Evolutionary conservation across 2,888 invertebrate genomes (phyloP).

Genomic region (Heliothis peltigera): DNA sequence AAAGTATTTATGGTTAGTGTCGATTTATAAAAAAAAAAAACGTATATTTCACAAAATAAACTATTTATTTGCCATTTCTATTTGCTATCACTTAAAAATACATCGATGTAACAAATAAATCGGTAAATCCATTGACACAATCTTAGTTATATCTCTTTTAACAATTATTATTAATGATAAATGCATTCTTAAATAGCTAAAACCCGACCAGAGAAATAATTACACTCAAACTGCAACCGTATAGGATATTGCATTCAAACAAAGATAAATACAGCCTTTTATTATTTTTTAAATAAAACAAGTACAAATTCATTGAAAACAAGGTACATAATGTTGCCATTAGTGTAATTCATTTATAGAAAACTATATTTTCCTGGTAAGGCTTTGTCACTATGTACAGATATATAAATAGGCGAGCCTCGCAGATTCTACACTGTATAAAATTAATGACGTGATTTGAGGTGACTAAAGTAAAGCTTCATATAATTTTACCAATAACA

Average conservation of each 20-base stretch:
- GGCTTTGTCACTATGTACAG: conserved; percentile 59
- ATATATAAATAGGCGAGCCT: conserved; percentile 64
- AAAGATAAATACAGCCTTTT: conserved; percentile 23
- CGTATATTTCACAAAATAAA: conserved; percentile 80
- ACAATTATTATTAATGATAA: conserved; percentile 79
- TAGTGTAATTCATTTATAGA: conserved; percentile 6
- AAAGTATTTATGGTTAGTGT: too few species aligned
- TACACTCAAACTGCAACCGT: conserved; percentile 38
- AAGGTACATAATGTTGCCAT: conserved; percentile 15
- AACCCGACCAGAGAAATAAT: conserved; percentile 63
- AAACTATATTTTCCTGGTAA: conserved; percentile 51
- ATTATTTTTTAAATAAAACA: conserved; percentile 14
- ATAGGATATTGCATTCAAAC: conserved; percentile 40
- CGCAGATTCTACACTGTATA: conserved; percentile 65
- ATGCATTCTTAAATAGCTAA: conserved; percentile 75
- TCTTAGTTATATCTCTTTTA: conserved; percentile 72
- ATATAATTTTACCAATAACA: conserved; percentile 49
- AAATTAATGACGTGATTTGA: conserved; percentile 65
- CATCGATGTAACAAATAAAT: conserved; percentile 85
- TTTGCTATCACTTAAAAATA: conserved; percentile 83
- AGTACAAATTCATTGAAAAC: conserved; percentile 20
- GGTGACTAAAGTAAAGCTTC: conserved; percentile 70
- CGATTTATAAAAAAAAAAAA: too few species aligned
- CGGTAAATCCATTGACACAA: conserved; percentile 81
- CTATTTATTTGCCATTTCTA: conserved; percentile 73